These are phyloP conservation scores for Eristalinus sepulchralis DNA, from an alignment of 2,888 invertebrate genomes.

Conservation along the genomic window DNA sequence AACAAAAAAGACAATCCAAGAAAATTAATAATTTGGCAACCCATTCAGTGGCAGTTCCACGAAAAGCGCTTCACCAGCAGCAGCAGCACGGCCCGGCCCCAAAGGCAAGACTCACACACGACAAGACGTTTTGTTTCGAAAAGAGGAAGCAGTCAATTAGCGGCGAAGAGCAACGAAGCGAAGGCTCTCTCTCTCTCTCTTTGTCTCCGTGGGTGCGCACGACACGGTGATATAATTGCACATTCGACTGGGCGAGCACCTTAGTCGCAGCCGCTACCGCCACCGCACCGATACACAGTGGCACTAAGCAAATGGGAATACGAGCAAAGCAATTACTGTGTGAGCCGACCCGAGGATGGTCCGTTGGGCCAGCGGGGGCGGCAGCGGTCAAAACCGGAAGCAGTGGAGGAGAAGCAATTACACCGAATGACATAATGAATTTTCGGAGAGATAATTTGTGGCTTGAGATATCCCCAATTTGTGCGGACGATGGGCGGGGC, in stretches of 20 bases:
- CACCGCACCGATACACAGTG: background rate
- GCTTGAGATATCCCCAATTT: too few relatives aligned
- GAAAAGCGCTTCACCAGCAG: background rate
- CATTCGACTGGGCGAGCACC: background rate
- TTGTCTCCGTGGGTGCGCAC: too few relatives aligned
- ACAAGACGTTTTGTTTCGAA: background rate
- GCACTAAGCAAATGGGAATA: background rate
- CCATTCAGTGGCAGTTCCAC: background rate
- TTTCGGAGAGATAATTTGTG: background rate
- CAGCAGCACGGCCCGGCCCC: background rate
- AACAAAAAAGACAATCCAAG: background rate
- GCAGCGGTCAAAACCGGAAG: background rate
- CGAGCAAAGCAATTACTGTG: background rate
- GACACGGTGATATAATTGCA: background rate
- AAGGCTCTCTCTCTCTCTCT: background rate
- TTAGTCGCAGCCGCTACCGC: background rate
- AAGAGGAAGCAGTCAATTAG: background rate
- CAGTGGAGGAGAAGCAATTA: background rate
- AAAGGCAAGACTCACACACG: background rate
- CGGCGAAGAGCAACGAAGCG: background rate
- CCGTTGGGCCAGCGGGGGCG: background rate
- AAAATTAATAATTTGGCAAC: background rate
- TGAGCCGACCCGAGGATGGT: background rate
- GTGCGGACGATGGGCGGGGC: too few relatives aligned
- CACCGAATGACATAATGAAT: background rate